These are phyloP conservation scores for Pocota personata DNA, from an alignment of 2,888 invertebrate genomes.

Conservation along the genomic window DNA sequence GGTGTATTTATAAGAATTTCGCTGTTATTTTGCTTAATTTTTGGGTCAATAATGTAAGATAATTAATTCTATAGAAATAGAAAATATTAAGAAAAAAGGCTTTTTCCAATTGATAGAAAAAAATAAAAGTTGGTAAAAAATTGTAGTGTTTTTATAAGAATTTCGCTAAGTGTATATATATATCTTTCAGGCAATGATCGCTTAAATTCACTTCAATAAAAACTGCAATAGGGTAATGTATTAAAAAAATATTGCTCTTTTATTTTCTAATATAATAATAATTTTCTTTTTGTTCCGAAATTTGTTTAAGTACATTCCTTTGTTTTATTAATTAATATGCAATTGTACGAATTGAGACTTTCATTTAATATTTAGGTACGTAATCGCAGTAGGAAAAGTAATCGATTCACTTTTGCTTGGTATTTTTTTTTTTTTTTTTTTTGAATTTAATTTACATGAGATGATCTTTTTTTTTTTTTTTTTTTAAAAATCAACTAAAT, in stretches of 20 bases:
- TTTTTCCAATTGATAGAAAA: no score
- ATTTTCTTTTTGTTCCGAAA: slow-evolving; percentile 27
- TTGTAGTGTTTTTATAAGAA: no score
- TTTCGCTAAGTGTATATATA: no score
- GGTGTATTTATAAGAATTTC: no score
- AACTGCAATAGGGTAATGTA: slow-evolving; percentile 20
- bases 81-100: no score
- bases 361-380: slow-evolving; percentile 59
- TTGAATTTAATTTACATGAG: slow-evolving; percentile 16
- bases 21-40: no score
- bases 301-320: slow-evolving; percentile 29
- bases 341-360: slow-evolving; percentile 55
- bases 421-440: not conserved
- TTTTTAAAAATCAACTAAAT: slow-evolving; percentile 27
- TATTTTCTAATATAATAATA: slow-evolving; percentile 49
- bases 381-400: slow-evolving; percentile 57
- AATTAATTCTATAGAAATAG: no score
- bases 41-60: no score
- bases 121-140: no score
- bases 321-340: slow-evolving; percentile 22
- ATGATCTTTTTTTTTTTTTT: slow-evolving; percentile 17
- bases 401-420: slow-evolving; percentile 8
- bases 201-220: no score
- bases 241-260: slow-evolving; percentile 72
- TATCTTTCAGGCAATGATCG: no score